phyloP scores from a whole-genome alignment of 2,888 invertebrate species.

The Orthosia gothica region DNA sequence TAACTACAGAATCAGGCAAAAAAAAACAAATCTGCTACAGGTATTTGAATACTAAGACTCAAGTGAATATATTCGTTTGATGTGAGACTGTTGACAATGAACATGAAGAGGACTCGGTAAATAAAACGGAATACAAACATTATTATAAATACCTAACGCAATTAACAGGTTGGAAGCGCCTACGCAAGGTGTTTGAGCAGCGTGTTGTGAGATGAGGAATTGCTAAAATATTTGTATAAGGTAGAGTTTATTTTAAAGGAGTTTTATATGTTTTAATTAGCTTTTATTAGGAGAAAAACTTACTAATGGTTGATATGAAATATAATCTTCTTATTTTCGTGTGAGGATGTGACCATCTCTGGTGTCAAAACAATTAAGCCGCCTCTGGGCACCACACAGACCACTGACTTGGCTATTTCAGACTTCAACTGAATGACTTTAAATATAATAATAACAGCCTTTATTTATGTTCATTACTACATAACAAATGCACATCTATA shows the following conservation, averaged over 20 bases:
- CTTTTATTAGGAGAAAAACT: not conserved
- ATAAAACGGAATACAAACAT: constrained; percentile 22
- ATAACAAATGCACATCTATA: too few relatives aligned
- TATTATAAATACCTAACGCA: constrained; percentile 12
- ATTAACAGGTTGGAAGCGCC: constrained; percentile 28
- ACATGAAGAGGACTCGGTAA: constrained; percentile 16
- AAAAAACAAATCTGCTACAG: too few relatives aligned
- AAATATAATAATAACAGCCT: too few relatives aligned
- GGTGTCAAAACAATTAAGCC: too few relatives aligned
- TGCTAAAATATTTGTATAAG: not conserved
- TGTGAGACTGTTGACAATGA: constrained; percentile 25
- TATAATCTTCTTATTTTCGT: not conserved
- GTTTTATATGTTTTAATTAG: not conserved
- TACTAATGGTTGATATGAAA: not conserved
- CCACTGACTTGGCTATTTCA: too few relatives aligned
- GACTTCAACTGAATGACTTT: too few relatives aligned
- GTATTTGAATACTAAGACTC: constrained; percentile 22
- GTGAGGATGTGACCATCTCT: too few relatives aligned
- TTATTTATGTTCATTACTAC: too few relatives aligned
- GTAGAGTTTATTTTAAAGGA: not conserved
- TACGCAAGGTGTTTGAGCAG: constrained; percentile 35
- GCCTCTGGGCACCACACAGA: too few relatives aligned
- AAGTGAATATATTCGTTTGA: constrained; percentile 25
- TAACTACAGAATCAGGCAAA: not conserved
- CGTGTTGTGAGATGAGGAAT: constrained; percentile 4